A percentile compares a stretch with the other conserved stretches of the same genome.
Conservation (phyloP, 2,888 invertebrate genomes). For the Tenthredo livida region DNA sequence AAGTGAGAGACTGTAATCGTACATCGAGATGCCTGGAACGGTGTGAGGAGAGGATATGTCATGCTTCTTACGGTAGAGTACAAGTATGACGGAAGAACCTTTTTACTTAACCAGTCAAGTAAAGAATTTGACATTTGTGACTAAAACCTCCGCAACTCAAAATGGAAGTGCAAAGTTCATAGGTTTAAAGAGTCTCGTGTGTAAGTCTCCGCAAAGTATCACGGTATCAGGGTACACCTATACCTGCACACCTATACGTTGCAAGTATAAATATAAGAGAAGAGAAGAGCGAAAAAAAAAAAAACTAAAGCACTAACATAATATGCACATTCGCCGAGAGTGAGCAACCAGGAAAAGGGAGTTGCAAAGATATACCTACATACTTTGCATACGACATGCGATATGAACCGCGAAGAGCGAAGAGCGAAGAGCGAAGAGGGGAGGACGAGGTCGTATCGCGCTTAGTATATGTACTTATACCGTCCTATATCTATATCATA, state of each 20-base stretch:
- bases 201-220: slow-evolving; percentile 26
- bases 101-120: slow-evolving; percentile 21
- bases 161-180: slow-evolving; percentile 37
- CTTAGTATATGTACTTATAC: slow-evolving; percentile 1
- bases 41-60: neutral
- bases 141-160: slow-evolving; percentile 25
- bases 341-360: slow-evolving; percentile 39
- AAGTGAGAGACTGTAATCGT: neutral
- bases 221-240: neutral
- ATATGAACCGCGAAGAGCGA: slow-evolving; percentile 46
- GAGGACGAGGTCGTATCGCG: neutral
- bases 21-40: neutral
- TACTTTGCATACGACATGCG: slow-evolving; percentile 30
- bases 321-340: slow-evolving; percentile 39
- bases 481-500: slow-evolving; percentile 10
- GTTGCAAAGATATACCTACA: slow-evolving; percentile 9
- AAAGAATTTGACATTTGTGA: slow-evolving; percentile 40
- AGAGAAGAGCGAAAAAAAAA: neutral
- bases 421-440: neutral
- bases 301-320: slow-evolving; percentile 19
- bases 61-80: neutral
- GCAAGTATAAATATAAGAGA: neutral
- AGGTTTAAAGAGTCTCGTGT: neutral
- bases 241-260: neutral
- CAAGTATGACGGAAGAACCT: neutral